phyloP scores from a whole-genome alignment of 2,888 invertebrate genomes.

The Brenthis ino region DNA sequence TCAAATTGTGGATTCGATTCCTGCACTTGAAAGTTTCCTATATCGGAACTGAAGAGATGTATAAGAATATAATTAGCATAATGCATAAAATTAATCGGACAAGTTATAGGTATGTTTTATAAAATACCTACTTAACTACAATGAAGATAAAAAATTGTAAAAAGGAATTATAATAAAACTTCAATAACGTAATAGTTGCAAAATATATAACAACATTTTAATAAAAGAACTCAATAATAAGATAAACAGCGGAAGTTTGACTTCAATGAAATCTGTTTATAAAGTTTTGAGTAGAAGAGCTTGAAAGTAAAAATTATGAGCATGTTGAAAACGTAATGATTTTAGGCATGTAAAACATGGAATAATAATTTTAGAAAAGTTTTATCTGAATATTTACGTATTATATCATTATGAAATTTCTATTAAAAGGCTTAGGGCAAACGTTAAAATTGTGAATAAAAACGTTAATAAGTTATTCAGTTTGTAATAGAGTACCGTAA shows the following conservation, averaged over 20 bases:
- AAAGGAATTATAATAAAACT: no score
- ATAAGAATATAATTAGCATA: no score
- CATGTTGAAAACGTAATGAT: constrained; percentile 5
- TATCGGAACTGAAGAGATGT: no score
- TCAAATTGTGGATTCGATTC: no score
- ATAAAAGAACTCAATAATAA: constrained; percentile 11
- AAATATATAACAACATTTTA: neutral
- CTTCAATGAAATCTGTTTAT: constrained; percentile 13
- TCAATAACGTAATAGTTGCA: no score
- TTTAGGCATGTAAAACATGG: constrained; percentile 10
- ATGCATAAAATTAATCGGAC: no score
- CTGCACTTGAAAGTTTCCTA: no score
- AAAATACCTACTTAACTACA: no score
- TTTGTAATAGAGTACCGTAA: constrained; percentile 24
- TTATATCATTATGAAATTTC: constrained; percentile 18
- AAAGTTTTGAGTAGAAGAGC: neutral
- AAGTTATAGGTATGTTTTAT: no score
- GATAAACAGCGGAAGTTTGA: constrained; percentile 10
- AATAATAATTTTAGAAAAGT: constrained; percentile 11
- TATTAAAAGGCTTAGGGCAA: constrained; percentile 22
- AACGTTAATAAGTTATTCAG: constrained; percentile 23
- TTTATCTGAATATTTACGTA: constrained; percentile 17
- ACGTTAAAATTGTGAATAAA: constrained; percentile 24
- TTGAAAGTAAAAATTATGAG: constrained; percentile 3
- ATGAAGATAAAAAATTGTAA: no score